These are phyloP conservation scores for Pachyseris speciosa DNA, from an alignment of 64 coral and sea anemone genomes.

Conservation along the genomic window DNA sequence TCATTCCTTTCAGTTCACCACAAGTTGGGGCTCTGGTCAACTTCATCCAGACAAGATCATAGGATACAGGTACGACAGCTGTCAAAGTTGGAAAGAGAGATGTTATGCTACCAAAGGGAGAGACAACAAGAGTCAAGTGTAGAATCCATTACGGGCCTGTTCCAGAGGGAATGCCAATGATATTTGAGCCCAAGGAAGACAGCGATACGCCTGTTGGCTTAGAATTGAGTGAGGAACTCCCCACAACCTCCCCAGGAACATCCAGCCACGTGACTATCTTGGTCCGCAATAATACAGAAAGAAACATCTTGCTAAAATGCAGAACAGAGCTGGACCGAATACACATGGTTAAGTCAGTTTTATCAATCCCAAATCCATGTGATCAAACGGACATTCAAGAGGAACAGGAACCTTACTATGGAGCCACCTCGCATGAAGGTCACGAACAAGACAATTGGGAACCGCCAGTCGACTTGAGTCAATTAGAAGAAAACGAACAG, in stretches of 20 bases:
- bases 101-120: conserved; percentile 32
- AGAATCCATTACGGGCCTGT: not conserved
- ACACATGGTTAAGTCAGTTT: conserved; percentile 41
- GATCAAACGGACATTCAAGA: not conserved
- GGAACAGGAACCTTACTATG: not conserved
- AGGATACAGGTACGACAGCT: not conserved
- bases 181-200: conserved; percentile 62
- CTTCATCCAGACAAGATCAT: conserved; percentile 25
- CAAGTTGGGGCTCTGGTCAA: conserved; percentile 24
- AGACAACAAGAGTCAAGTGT: conserved; percentile 13
- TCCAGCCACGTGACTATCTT: conserved; percentile 2
- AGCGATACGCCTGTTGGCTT: not conserved
- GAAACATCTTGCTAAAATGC: conserved; percentile 33
- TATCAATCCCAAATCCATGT: not conserved
- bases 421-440: not conserved
- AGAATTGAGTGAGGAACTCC: not conserved
- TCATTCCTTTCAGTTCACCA: conserved; percentile 23
- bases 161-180: conserved; percentile 32
- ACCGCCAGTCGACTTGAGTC: conserved; percentile 20
- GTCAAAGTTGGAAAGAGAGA: conserved; percentile 35
- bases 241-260: not conserved
- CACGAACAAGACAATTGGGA: not conserved
- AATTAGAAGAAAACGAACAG: not conserved
- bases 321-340: conserved; percentile 41
- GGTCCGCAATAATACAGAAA: conserved; percentile 17